Percentiles rank a stretch among this genome's conserved stretches.
Conservation (phyloP, 2,797 vertebrate genomes). For the Sparidentex hasta region DNA sequence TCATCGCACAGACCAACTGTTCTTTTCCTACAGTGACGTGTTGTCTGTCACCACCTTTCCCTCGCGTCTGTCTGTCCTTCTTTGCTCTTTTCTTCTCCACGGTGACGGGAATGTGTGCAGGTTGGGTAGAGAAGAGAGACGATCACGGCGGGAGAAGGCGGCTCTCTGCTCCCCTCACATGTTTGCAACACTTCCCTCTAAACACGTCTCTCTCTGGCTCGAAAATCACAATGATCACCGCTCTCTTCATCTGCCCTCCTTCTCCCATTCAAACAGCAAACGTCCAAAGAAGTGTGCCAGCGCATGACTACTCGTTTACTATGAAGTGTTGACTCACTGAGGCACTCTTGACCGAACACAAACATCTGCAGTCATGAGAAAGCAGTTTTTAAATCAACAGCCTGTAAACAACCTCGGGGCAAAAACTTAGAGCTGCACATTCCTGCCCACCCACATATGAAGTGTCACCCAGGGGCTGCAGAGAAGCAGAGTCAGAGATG, state of each 20-base stretch:
- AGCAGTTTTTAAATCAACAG: constrained; percentile 24
- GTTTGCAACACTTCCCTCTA: not conserved
- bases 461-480: constrained; percentile 25
- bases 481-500: constrained; percentile 15
- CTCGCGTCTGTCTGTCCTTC: constrained; percentile 5
- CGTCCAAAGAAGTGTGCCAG: constrained; percentile 38
- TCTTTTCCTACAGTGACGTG: not conserved
- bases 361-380: constrained; percentile 35
- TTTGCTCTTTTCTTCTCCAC: constrained; percentile 14
- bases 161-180: constrained; percentile 19
- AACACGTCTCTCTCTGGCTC: constrained; percentile 8
- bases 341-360: constrained; percentile 16
- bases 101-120: constrained; percentile 24
- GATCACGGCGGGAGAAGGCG: not conserved
- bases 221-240: not conserved
- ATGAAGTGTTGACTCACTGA: constrained; percentile 57
- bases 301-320: constrained; percentile 54
- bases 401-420: constrained; percentile 21
- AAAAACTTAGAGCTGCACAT: constrained; percentile 11
- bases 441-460: constrained; percentile 27
- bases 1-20: constrained; percentile 1
- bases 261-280: constrained; percentile 26
- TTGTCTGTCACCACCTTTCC: constrained; percentile 7
- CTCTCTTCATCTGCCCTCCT: not conserved
- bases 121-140: constrained; percentile 11